phyloP scores from a whole-genome alignment of 2,113 vertebrate species.

The Aphelocoma coerulescens region DNA sequence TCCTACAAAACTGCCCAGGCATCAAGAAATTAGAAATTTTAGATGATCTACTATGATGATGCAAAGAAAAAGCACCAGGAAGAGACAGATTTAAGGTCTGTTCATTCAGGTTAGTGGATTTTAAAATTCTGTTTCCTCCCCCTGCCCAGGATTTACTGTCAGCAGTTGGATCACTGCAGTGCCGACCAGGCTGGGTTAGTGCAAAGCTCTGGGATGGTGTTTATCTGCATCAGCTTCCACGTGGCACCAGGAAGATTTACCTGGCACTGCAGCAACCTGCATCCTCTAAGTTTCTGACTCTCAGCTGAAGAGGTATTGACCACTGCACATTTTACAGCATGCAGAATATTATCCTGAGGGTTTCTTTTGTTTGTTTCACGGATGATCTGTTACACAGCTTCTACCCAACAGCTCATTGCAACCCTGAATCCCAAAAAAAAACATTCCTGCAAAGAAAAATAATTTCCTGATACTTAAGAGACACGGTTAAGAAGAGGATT shows the following conservation, averaged over 20 bases:
- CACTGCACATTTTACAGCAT: neutral
- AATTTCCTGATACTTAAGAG: neutral
- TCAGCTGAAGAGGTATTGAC: neutral
- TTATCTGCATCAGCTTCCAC: neutral
- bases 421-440: neutral
- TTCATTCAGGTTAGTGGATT: neutral
- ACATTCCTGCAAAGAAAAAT: neutral
- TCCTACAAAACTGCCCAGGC: neutral
- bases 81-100: neutral
- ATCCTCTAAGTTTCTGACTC: neutral
- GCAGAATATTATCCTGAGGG: neutral
- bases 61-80: neutral
- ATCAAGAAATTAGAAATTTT: neutral
- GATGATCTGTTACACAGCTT: neutral
- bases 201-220: neutral
- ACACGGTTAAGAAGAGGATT: neutral
- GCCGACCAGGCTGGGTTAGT: neutral
- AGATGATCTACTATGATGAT: neutral
- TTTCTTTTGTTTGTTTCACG: neutral
- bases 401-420: neutral
- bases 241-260: neutral
- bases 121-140: neutral
- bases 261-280: neutral
- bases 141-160: slow-evolving; percentile 2
- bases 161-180: neutral